Percentiles rank a stretch among this genome's conserved stretches.
Conservation (phyloP, 2,113 vertebrate genomes). For the human (Homo sapiens) region GRCh38 chr14:47581001-47581500, state of each 20-base stretch:
- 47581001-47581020: constrained; percentile 39
- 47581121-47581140: background rate
- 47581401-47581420: background rate
- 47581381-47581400: background rate
- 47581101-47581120: background rate
- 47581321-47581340: background rate
- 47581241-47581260: background rate
- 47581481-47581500: background rate
- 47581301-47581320: background rate
- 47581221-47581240: background rate
- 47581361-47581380: background rate
- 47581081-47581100: constrained; percentile 7
- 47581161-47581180: background rate
- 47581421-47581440: background rate
- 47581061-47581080: constrained; percentile 45
- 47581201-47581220: background rate
- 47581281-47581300: background rate
- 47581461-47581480: background rate
- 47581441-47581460: background rate
- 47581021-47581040: background rate
- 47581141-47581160: background rate
- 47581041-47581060: background rate
- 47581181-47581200: background rate
- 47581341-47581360: background rate
- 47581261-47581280: background rate